Conservation (phyloP, 2,113 vertebrate genomes). For the Podarcis cretensis region DNA sequence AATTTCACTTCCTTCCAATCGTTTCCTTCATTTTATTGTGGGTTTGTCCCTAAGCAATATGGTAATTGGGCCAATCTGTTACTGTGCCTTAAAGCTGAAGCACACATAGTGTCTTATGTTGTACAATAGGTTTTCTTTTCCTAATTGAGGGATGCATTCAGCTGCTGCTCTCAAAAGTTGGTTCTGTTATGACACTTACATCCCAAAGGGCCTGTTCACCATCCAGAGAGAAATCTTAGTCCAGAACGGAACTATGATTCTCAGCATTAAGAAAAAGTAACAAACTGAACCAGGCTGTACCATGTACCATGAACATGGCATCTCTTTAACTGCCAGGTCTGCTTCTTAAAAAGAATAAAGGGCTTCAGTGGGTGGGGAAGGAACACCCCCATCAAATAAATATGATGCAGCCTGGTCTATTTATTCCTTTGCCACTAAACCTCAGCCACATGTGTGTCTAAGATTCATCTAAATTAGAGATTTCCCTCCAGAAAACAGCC, state of each 20-base stretch:
- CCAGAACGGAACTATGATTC: background rate
- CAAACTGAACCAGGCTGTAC: background rate
- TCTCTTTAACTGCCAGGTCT: background rate
- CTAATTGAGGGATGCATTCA: background rate
- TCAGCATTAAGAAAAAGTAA: background rate
- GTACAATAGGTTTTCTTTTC: background rate
- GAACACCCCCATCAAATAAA: background rate
- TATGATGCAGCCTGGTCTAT: background rate
- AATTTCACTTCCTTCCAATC: slow-evolving; percentile 5
- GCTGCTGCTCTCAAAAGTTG: slow-evolving; percentile 10
- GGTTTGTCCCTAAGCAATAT: background rate
- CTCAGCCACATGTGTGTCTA: too few relatives aligned
- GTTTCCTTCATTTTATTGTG: background rate
- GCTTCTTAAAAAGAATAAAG: background rate
- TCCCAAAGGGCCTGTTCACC: background rate
- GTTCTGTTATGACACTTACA: background rate
- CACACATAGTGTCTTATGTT: slow-evolving; percentile 37
- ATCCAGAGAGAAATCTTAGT: background rate
- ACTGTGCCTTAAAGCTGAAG: background rate
- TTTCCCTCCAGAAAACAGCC: too few relatives aligned
- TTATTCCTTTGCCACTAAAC: background rate
- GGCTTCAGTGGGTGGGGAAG: background rate
- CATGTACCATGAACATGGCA: background rate
- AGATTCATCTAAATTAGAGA: too few relatives aligned
- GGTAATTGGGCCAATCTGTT: background rate